These are phyloP conservation scores for Drosophila pandora DNA, from an alignment of 1,140 invertebrate species.

Conservation along the genomic window DNA sequence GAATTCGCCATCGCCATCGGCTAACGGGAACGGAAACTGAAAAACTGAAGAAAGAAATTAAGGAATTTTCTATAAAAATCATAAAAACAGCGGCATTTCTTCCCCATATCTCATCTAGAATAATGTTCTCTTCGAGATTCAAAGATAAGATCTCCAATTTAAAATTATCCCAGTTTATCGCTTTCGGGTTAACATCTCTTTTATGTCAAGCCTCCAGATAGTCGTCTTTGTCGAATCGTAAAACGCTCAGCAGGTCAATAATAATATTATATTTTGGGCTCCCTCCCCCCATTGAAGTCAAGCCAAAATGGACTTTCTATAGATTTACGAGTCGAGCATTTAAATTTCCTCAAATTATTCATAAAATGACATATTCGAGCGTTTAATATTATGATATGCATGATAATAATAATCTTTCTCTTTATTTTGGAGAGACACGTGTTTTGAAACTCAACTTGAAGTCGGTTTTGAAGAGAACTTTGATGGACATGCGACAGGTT, in stretches of 20 bases:
- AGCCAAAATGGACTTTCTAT: constrained; percentile 55
- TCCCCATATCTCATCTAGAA: too few species aligned
- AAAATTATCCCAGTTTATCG: constrained; percentile 2
- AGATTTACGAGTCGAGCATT: constrained; percentile 65
- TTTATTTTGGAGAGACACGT: constrained; percentile 41
- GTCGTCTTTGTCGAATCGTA: constrained; percentile 31
- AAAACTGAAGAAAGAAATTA: neutral
- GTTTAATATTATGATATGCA: constrained; percentile 56
- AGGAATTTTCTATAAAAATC: constrained; percentile 13
- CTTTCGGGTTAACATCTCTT: constrained; percentile 3
- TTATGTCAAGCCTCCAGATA: constrained; percentile 7
- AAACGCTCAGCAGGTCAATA: constrained; percentile 57
- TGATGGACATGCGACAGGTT: constrained; percentile 48
- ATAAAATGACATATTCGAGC: constrained; percentile 40
- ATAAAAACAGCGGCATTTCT: neutral
- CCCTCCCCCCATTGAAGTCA: constrained; percentile 1
- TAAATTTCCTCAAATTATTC: constrained; percentile 63
- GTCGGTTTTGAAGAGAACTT: constrained; percentile 41
- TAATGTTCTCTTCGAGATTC: too few species aligned
- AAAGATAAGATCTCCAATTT: neutral
- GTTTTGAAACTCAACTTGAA: constrained; percentile 61
- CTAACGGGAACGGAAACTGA: neutral
- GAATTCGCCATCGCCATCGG: constrained; percentile 21
- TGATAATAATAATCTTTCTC: constrained; percentile 45
- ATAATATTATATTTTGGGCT: constrained; percentile 11